Evolutionary conservation across 2,888 invertebrate genomes (phyloP).

Genomic region (Yponomeuta plumbellus): DNA sequence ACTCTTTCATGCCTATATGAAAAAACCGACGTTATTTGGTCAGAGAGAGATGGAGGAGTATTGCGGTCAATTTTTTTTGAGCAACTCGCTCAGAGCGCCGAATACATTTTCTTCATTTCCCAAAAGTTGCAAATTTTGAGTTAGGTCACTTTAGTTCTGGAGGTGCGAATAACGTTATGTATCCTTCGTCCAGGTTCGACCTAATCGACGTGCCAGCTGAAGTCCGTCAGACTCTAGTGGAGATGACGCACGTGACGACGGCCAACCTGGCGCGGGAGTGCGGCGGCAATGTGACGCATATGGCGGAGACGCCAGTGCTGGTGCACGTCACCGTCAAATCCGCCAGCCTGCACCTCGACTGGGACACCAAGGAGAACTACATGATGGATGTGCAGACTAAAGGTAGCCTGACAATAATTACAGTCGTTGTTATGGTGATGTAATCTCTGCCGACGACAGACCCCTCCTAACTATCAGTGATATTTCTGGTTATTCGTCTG

Average conservation of each 20-base stretch:
- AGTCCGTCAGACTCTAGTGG: conserved; percentile 67
- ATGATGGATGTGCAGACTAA: conserved; percentile 74
- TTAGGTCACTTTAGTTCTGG: no score
- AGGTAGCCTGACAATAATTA: conserved; percentile 45
- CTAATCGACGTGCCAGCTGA: conserved; percentile 63
- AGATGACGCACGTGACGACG: conserved; percentile 74
- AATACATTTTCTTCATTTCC: no score
- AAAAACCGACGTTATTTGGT: no score
- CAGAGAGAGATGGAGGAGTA: no score
- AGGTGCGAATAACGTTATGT: conserved; percentile 12
- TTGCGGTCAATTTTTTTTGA: no score
- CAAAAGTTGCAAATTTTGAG: no score
- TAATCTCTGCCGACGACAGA: no score
- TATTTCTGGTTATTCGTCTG: no score
- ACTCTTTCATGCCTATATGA: no score
- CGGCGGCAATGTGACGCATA: conserved; percentile 52
- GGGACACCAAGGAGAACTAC: conserved; percentile 84
- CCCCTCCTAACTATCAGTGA: no score
- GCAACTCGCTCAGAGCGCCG: no score
- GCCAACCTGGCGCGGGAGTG: conserved; percentile 78
- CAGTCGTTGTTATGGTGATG: no score
- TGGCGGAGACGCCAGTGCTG: conserved; percentile 69
- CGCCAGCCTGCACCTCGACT: conserved; percentile 69
- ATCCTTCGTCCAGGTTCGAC: conserved; percentile 62
- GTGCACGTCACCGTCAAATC: conserved; percentile 74